Conservation (phyloP, 2,888 invertebrate genomes). For the Tenthredo livida region DNA sequence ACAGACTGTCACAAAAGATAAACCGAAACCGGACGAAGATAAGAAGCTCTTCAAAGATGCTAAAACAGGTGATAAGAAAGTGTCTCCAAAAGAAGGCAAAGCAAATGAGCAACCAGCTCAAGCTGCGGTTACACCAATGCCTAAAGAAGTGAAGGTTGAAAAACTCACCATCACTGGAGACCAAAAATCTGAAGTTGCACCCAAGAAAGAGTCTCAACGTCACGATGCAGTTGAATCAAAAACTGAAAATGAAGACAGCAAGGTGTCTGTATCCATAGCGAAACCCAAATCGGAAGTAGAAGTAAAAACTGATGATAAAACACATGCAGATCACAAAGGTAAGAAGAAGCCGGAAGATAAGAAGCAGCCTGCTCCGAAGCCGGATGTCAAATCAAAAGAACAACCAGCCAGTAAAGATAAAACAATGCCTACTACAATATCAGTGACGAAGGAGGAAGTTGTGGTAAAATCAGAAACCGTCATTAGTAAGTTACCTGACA, state of each 20-base stretch:
- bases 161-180: not conserved
- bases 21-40: not conserved
- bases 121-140: not conserved
- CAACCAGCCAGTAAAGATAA: not conserved
- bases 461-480: not conserved
- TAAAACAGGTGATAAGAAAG: not conserved
- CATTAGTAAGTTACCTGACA: not conserved
- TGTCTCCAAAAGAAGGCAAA: not conserved
- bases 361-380: slow-evolving; percentile 17
- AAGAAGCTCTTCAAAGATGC: not conserved
- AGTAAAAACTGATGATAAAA: slow-evolving; percentile 51
- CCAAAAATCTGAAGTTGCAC: not conserved
- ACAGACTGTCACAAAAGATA: slow-evolving; percentile 6
- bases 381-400: slow-evolving; percentile 6
- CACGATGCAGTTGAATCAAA: not conserved
- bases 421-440: not conserved
- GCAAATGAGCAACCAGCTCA: not conserved
- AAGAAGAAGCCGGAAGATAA: slow-evolving; percentile 36
- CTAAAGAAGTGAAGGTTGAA: slow-evolving; percentile 8
- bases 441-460: slow-evolving; percentile 26
- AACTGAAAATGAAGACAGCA: not conserved
- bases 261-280: not conserved
- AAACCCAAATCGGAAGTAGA: slow-evolving; percentile 1
- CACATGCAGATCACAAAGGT: slow-evolving; percentile 12
- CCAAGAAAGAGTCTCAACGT: not conserved